Percentiles rank a stretch among this genome's conserved stretches.
phyloP scores from a whole-genome alignment of 2,888 invertebrate species.

The Acanthoscelides obtectus region DNA sequence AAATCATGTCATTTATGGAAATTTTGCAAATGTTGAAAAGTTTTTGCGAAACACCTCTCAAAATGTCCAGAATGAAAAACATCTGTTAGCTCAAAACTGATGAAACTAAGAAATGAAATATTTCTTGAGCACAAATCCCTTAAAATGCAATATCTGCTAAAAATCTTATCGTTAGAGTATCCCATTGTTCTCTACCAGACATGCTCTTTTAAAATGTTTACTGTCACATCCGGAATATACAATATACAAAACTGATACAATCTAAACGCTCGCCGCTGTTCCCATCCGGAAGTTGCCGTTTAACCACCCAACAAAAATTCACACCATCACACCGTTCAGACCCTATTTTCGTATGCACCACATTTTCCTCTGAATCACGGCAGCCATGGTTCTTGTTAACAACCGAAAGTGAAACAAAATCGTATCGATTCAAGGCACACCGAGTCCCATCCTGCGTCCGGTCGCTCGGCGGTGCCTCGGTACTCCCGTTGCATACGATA shows the following conservation, averaged over 20 bases:
- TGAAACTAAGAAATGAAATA: no score
- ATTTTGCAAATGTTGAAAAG: no score
- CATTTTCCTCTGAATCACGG: neutral
- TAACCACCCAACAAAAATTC: neutral
- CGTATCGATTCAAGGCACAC: neutral
- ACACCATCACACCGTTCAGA: neutral
- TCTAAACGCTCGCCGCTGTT: neutral
- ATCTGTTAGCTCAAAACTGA: no score
- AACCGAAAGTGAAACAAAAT: neutral
- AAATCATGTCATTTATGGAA: no score
- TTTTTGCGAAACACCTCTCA: no score
- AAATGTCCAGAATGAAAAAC: no score
- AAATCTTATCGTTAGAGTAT: no score
- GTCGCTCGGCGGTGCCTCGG: slow-evolving; percentile 28
- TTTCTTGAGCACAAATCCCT: no score
- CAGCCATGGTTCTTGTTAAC: neutral
- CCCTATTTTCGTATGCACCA: neutral
- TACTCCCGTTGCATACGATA: slow-evolving; percentile 38
- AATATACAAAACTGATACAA: neutral
- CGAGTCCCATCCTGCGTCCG: slow-evolving; percentile 26
- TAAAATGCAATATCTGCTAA: no score
- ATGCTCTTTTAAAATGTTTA: no score
- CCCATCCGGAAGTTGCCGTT: neutral
- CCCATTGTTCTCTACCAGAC: no score
- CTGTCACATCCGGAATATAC: no score